phyloP scores from a whole-genome alignment of 1,140 invertebrate species.

The Protaetia brevitarsis region DNA sequence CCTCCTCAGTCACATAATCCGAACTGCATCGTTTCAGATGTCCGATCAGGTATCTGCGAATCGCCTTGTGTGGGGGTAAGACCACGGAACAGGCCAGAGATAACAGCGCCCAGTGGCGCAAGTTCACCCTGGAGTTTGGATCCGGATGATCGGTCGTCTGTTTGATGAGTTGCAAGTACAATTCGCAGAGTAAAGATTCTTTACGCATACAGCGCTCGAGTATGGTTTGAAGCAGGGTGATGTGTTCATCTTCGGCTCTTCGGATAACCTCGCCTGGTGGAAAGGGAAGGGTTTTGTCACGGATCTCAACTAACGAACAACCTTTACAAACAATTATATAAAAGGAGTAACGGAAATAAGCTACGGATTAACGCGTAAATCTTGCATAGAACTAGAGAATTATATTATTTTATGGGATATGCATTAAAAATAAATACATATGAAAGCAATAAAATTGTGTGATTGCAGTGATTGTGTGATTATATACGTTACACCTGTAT shows the following conservation, averaged over 20 bases:
- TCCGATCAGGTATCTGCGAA: conserved; percentile 85
- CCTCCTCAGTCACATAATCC: conserved; percentile 89
- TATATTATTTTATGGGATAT: no score
- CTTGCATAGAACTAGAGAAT: no score
- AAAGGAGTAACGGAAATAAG: no score
- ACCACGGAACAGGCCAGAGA: conserved; percentile 85
- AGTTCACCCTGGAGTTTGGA: conserved; percentile 82
- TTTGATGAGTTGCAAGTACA: conserved; percentile 91
- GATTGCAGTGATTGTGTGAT: no score
- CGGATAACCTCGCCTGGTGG: conserved; percentile 47
- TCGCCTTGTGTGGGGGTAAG: conserved; percentile 75
- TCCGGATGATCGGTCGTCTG: conserved; percentile 89
- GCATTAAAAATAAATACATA: no score
- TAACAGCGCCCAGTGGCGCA: conserved; percentile 89
- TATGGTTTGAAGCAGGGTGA: conserved; percentile 81
- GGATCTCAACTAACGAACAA: no score
- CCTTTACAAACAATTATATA: no score
- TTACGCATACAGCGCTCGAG: conserved; percentile 88
- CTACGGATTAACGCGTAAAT: no score
- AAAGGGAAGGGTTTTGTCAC: no score
- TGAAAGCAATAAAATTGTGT: no score
- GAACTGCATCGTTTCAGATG: conserved; percentile 86
- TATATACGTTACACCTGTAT: no score
- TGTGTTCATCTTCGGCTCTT: conserved; percentile 79
- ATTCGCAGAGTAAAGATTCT: conserved; percentile 82